Percentiles rank a stretch among this genome's conserved stretches.
phyloP scores from a whole-genome alignment of 1,140 invertebrate genomes.

The Saccostrea echinata region DNA sequence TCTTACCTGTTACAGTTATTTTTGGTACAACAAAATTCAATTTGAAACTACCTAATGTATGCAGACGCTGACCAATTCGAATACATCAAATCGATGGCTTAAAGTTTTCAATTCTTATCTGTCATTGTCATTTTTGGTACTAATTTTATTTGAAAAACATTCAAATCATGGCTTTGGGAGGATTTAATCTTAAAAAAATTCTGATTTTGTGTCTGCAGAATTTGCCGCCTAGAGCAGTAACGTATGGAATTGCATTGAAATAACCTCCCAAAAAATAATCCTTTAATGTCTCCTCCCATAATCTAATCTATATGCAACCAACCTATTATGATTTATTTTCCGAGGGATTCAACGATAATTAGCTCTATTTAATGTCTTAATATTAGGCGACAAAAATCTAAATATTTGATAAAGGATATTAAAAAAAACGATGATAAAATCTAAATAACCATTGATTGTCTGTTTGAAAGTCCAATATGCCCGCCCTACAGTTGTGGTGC shows the following conservation, averaged over 20 bases:
- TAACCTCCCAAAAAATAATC: neutral
- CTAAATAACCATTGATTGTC: neutral
- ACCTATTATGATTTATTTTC: neutral
- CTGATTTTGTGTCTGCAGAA: neutral
- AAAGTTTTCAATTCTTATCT: too few relatives aligned
- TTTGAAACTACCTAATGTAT: too few relatives aligned
- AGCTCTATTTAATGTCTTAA: neutral
- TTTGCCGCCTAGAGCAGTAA: neutral
- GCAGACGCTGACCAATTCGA: too few relatives aligned
- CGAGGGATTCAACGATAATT: neutral
- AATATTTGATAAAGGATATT: conserved; percentile 3
- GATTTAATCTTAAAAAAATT: neutral
- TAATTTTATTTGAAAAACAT: neutral
- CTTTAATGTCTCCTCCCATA: neutral
- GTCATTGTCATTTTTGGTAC: neutral
- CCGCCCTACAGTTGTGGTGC: too few relatives aligned
- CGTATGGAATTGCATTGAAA: neutral
- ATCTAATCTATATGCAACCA: neutral
- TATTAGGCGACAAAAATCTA: neutral
- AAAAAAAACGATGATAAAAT: neutral
- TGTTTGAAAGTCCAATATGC: too few relatives aligned
- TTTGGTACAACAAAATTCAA: too few relatives aligned
- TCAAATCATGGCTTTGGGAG: neutral
- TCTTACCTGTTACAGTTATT: too few relatives aligned
- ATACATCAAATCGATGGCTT: too few relatives aligned